Percentiles rank a stretch among this genome's conserved stretches.
Conservation (phyloP, 2,888 invertebrate genomes). For the Plebejus melissa region DNA sequence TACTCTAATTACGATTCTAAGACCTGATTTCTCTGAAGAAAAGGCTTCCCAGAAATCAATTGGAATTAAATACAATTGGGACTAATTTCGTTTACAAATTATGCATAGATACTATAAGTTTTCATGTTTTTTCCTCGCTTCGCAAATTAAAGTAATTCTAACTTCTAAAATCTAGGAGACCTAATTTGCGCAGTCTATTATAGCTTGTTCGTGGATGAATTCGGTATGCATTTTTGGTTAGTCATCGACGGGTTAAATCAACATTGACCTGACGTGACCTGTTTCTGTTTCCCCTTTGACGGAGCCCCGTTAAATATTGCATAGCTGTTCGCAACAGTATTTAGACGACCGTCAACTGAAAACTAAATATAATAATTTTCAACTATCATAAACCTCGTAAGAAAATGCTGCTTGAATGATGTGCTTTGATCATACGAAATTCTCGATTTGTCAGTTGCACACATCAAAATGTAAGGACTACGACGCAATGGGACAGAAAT, state of each 20-base stretch:
- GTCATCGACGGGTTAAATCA: slow-evolving; percentile 9
- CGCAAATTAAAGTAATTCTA: not conserved
- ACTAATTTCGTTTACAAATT: too few relatives aligned
- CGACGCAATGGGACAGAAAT: not conserved
- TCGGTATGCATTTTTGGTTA: slow-evolving; percentile 4
- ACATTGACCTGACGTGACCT: slow-evolving; percentile 21
- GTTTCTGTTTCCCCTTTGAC: slow-evolving; percentile 15
- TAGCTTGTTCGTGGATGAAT: not conserved
- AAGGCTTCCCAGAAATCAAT: not conserved
- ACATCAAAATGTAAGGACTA: not conserved
- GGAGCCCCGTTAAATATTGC: slow-evolving; percentile 4
- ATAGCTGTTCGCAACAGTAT: not conserved
- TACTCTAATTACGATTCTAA: not conserved
- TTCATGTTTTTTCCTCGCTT: not conserved
- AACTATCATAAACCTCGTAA: not conserved
- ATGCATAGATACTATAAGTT: not conserved
- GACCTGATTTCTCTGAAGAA: not conserved
- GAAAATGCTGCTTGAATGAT: not conserved
- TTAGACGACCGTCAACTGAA: not conserved
- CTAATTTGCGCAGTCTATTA: not conserved
- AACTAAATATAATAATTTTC: not conserved
- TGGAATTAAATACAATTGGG: not conserved
- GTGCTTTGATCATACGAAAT: not conserved
- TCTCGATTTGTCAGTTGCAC: not conserved
- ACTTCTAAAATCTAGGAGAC: not conserved